A percentile compares a stretch with the other conserved stretches of the same genome.
Evolutionary conservation across 2,797 vertebrate species (phyloP).

Genomic region (Aselliscus stoliczkanus): DNA sequence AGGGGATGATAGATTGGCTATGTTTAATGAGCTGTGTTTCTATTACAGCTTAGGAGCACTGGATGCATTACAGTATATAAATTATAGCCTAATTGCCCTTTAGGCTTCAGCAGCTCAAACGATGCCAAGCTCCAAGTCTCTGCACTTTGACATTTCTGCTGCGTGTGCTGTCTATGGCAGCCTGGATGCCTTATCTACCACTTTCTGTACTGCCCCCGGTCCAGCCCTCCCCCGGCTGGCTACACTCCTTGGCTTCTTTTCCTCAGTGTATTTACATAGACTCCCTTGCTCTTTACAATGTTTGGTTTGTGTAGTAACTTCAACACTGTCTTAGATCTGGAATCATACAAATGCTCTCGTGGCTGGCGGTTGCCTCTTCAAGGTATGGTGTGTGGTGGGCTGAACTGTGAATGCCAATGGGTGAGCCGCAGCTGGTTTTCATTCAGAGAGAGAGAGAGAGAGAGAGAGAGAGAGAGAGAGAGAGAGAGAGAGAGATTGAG

Average conservation of each 20-base stretch:
- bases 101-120: constrained; percentile 61
- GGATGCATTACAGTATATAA: constrained; percentile 72
- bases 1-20: constrained; percentile 69
- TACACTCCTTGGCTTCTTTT: constrained; percentile 75
- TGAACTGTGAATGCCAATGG: constrained; percentile 83
- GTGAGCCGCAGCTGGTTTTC: constrained; percentile 85
- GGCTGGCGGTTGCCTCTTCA: constrained; percentile 85
- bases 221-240: constrained; percentile 56
- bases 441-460: constrained; percentile 75
- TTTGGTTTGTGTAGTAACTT: constrained; percentile 89
- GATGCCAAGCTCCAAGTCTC: constrained; percentile 45
- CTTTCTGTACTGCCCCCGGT: constrained; percentile 31
- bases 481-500: not conserved
- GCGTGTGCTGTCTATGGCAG: constrained; percentile 36
- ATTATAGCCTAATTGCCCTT: constrained; percentile 74
- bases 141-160: constrained; percentile 55
- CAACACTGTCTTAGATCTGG: constrained; percentile 87
- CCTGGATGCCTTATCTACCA: constrained; percentile 65
- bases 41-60: constrained; percentile 71
- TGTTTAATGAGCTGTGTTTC: constrained; percentile 73
- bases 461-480: not conserved
- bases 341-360: constrained; percentile 85
- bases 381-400: constrained; percentile 82
- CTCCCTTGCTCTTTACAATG: constrained; percentile 84
- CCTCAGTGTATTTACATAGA: constrained; percentile 79